Percentiles rank a stretch among this genome's conserved stretches.
phyloP scores from a whole-genome alignment of 92 coral and sea anemone genomes.

The Porites lobata region DNA sequence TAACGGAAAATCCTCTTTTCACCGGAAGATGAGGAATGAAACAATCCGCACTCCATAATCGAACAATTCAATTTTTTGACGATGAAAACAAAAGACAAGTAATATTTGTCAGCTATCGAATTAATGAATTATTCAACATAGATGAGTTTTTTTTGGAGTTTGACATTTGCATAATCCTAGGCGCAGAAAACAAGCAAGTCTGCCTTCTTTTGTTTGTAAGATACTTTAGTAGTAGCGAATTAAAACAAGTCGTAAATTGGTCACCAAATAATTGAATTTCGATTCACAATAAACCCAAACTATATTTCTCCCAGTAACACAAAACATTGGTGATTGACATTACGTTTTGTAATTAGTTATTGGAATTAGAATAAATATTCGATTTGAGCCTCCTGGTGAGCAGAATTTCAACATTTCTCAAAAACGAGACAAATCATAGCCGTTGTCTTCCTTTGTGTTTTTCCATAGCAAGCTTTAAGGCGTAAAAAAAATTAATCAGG shows the following conservation, averaged over 20 bases:
- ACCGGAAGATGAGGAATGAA: not conserved
- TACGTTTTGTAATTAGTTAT: too few species aligned
- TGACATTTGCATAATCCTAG: conserved; percentile 32
- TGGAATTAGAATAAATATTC: not conserved
- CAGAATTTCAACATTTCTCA: not conserved
- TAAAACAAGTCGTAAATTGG: not conserved
- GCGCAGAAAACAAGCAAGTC: not conserved
- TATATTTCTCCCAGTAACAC: not conserved
- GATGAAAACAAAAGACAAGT: not conserved
- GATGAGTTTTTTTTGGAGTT: not conserved
- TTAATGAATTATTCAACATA: conserved; percentile 35
- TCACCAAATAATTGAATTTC: not conserved
- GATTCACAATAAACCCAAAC: not conserved
- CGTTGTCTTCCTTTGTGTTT: not conserved
- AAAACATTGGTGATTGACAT: not conserved
- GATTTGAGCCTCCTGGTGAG: not conserved
- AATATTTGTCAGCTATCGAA: not conserved
- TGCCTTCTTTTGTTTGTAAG: not conserved
- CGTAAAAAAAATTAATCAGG: too few species aligned
- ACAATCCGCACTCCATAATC: not conserved
- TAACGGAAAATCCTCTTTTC: not conserved
- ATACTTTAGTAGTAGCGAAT: conserved; percentile 18
- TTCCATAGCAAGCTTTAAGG: not conserved
- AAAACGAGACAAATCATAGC: not conserved
- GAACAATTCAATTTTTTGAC: not conserved